Evolutionary conservation across 2,113 vertebrate species (phyloP).

Genomic region (Ramphastos sulfuratus): DNA sequence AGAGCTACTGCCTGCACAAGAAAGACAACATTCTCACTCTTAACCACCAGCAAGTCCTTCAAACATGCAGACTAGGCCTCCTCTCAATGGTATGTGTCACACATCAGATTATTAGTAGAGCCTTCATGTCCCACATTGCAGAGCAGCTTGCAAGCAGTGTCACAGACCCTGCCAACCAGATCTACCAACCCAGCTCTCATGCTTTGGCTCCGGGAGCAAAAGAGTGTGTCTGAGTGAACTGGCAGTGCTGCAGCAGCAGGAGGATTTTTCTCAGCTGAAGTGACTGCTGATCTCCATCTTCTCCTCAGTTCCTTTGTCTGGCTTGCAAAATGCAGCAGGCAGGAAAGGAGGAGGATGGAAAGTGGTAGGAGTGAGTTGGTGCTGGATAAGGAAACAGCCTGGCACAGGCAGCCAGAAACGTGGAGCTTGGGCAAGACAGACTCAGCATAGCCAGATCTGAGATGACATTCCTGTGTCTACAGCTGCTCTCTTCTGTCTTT

Average conservation of each 20-base stretch:
- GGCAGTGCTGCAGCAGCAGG: not conserved
- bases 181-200: not conserved
- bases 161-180: not conserved
- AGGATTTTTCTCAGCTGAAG: not conserved
- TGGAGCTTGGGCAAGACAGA: not conserved
- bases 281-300: not conserved
- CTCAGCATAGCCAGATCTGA: not conserved
- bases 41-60: not conserved
- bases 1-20: not conserved
- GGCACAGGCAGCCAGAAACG: not conserved
- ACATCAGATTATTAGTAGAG: not conserved
- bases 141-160: accelerated
- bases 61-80: not conserved
- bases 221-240: not conserved
- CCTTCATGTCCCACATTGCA: not conserved
- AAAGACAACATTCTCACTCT: not conserved
- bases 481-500: not conserved
- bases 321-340: not conserved
- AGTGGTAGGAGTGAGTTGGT: not conserved
- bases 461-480: not conserved
- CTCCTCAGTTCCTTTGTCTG: not conserved
- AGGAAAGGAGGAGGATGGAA: not conserved
- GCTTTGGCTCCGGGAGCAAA: not conserved
- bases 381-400: not conserved
- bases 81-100: accelerated